Percentiles rank a stretch among this genome's conserved stretches.
phyloP scores from a whole-genome alignment of 2,797 vertebrate species.

The Melanotaenia parkinsoni region DNA sequence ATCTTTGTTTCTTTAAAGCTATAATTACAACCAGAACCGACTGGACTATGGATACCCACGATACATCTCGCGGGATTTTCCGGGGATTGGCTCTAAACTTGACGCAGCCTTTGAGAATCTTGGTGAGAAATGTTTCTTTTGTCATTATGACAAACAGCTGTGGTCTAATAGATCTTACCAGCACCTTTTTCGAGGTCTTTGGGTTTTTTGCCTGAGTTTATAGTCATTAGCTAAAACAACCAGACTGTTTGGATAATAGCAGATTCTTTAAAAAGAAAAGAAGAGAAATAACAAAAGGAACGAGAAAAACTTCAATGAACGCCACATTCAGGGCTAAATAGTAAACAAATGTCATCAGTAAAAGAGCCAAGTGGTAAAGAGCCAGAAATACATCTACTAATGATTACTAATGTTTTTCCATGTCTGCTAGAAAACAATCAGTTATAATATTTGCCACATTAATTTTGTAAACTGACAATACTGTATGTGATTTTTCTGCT shows the following conservation, averaged over 20 bases:
- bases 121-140: not conserved
- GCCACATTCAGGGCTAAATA: too few species aligned
- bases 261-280: too few species aligned
- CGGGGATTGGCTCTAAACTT: not conserved
- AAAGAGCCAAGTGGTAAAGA: not conserved
- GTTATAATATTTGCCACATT: not conserved
- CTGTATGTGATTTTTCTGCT: not conserved
- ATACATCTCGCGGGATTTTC: not conserved
- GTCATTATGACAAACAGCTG: not conserved
- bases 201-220: not conserved
- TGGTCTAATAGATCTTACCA: not conserved
- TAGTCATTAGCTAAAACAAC: too few species aligned
- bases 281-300: too few species aligned
- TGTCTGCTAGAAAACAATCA: not conserved
- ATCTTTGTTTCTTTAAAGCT: conserved; percentile 54
- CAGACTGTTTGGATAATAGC: too few species aligned
- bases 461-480: not conserved
- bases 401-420: not conserved
- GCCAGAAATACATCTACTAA: not conserved
- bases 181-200: not conserved
- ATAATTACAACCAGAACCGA: conserved; percentile 48
- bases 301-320: too few species aligned
- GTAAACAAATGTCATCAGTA: not conserved
- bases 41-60: conserved; percentile 38
- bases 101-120: not conserved